These are phyloP conservation scores for Candoia aspera DNA, from an alignment of 2,113 vertebrate genomes.

Conservation along the genomic window DNA sequence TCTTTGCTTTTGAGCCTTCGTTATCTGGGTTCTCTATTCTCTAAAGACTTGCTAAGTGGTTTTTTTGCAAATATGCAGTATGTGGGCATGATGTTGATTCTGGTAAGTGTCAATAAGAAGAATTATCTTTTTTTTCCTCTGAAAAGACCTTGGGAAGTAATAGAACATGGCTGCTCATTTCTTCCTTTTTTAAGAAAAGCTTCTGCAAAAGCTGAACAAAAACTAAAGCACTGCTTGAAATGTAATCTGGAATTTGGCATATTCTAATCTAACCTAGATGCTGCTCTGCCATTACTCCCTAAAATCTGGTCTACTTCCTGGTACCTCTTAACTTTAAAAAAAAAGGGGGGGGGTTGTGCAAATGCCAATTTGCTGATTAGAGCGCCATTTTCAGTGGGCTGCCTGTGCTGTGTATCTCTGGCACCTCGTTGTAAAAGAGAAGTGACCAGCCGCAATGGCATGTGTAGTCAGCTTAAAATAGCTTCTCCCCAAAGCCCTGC, in stretches of 20 bases:
- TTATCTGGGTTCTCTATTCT: background rate
- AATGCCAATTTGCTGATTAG: background rate
- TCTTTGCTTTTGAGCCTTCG: background rate
- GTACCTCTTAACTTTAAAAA: background rate
- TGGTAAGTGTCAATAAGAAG: background rate
- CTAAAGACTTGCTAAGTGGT: background rate
- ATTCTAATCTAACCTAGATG: background rate
- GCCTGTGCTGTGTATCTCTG: conserved; percentile 13
- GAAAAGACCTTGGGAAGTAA: background rate
- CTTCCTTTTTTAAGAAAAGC: background rate
- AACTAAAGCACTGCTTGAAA: background rate
- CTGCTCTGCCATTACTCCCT: no score
- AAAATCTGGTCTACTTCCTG: background rate
- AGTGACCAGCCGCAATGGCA: conserved; percentile 85
- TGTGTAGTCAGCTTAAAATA: conserved; percentile 86
- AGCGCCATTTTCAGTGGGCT: background rate
- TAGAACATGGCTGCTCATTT: background rate
- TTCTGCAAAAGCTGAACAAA: background rate
- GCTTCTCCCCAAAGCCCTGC: conserved; percentile 72
- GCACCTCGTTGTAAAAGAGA: conserved; percentile 70
- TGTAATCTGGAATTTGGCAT: background rate
- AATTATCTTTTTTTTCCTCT: background rate
- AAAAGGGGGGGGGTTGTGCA: no score
- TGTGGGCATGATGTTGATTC: background rate
- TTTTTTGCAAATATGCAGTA: background rate